A percentile compares a stretch with the other conserved stretches of the same genome.
phyloP scores from a whole-genome alignment of 2,113 vertebrate species.

The Felis catus region DNA sequence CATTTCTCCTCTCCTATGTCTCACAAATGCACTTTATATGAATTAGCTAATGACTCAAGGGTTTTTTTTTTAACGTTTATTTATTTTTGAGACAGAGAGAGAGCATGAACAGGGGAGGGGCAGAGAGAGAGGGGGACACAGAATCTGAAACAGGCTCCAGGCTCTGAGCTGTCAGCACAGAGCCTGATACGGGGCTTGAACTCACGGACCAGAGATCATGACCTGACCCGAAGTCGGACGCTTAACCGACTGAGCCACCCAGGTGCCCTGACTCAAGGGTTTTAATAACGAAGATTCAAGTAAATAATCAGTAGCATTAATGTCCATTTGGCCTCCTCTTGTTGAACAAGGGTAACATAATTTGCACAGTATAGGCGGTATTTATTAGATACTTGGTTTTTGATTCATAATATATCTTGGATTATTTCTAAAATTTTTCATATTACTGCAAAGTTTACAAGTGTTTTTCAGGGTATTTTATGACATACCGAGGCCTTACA shows the following conservation, averaged over 20 bases:
- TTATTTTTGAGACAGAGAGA: too few species aligned
- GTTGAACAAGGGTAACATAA: not conserved
- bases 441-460: not conserved
- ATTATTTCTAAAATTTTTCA: not conserved
- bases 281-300: conserved; percentile 35
- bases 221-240: too few species aligned
- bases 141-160: too few species aligned
- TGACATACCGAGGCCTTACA: not conserved
- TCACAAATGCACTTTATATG: not conserved
- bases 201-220: too few species aligned
- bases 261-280: not conserved
- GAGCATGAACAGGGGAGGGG: too few species aligned
- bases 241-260: too few species aligned
- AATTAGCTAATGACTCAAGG: conserved; percentile 40
- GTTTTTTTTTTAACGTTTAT: not conserved
- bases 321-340: not conserved
- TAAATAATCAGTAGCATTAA: conserved; percentile 9
- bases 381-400: not conserved
- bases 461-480: not conserved
- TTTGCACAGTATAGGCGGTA: not conserved
- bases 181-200: too few species aligned
- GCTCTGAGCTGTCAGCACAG: too few species aligned
- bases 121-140: too few species aligned
- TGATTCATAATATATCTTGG: not conserved
- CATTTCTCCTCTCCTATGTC: not conserved